These are phyloP conservation scores for Drosophila melanosoma DNA, from an alignment of 2,888 invertebrate genomes.

Conservation along the genomic window DNA sequence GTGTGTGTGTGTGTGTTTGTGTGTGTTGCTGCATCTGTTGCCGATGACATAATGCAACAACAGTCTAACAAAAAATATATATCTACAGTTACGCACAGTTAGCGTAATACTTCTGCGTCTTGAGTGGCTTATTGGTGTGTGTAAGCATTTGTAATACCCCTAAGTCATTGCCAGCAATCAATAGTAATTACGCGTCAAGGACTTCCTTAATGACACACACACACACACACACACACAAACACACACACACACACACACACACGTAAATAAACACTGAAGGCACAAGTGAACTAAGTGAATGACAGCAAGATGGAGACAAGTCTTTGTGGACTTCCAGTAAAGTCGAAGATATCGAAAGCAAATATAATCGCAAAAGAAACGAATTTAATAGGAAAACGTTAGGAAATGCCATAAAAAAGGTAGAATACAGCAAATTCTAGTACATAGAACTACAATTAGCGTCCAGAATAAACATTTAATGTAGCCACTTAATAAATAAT, in stretches of 20 bases:
- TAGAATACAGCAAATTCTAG: conserved; percentile 8
- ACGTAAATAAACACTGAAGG: conserved; percentile 3
- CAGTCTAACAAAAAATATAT: conserved; percentile 9
- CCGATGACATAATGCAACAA: conserved; percentile 62
- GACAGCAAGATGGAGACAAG: conserved; percentile 8
- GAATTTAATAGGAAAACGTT: neutral
- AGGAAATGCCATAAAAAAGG: conserved; percentile 26
- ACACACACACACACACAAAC: neutral
- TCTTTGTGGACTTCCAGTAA: conserved; percentile 10
- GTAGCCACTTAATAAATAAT: neutral
- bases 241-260: neutral
- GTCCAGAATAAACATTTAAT: neutral
- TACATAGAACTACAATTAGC: conserved; percentile 7
- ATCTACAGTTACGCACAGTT: conserved; percentile 48
- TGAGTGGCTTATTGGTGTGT: conserved; percentile 13
- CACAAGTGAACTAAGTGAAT: conserved; percentile 12
- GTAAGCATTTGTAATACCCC: conserved; percentile 41
- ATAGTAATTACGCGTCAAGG: conserved; percentile 62
- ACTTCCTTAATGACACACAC: conserved; percentile 17
- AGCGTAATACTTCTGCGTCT: conserved; percentile 14
- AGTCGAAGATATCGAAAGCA: conserved; percentile 5
- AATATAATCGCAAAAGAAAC: conserved; percentile 7
- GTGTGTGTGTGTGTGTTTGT: conserved; percentile 15
- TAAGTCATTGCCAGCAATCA: conserved; percentile 61
- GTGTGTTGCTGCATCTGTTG: conserved; percentile 35